phyloP scores from a whole-genome alignment of 2,113 vertebrate genomes.

The Bothrops jararaca region DNA sequence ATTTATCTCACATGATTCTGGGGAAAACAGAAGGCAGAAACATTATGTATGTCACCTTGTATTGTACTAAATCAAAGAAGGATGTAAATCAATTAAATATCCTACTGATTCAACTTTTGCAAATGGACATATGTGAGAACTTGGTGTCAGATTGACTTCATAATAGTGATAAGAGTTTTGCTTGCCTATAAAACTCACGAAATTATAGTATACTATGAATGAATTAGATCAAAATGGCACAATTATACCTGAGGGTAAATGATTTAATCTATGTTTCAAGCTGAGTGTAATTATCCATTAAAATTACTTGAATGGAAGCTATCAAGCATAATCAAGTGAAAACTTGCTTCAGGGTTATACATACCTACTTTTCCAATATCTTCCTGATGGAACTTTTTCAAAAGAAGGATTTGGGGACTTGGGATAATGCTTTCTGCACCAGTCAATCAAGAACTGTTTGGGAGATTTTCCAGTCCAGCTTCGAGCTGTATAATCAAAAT shows the following conservation, averaged over 20 bases:
- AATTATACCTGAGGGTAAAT: neutral
- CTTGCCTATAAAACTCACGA: neutral
- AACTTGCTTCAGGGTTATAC: slow-evolving; percentile 44
- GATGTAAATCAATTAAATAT: neutral
- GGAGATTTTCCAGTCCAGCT: slow-evolving; percentile 99
- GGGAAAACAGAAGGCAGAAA: neutral
- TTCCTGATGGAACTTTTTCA: slow-evolving; percentile 86
- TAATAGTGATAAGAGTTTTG: neutral
- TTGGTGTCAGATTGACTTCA: neutral
- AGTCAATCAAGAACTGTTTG: slow-evolving; percentile 98
- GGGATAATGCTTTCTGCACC: slow-evolving; percentile 94
- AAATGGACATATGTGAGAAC: neutral
- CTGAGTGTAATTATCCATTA: neutral
- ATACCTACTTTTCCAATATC: slow-evolving; percentile 94
- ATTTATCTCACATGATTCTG: neutral
- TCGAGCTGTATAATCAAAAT: slow-evolving; percentile 95
- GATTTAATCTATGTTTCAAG: neutral
- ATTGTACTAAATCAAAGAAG: neutral
- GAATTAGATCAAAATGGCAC: neutral
- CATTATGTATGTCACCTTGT: neutral
- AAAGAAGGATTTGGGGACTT: slow-evolving; percentile 90
- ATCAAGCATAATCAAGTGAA: slow-evolving; percentile 9
- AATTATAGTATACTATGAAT: neutral
- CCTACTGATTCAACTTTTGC: neutral
- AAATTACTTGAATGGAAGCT: neutral